Evolutionary conservation across 2,113 vertebrate genomes (phyloP).

Genomic region (Peromyscus californicus): DNA sequence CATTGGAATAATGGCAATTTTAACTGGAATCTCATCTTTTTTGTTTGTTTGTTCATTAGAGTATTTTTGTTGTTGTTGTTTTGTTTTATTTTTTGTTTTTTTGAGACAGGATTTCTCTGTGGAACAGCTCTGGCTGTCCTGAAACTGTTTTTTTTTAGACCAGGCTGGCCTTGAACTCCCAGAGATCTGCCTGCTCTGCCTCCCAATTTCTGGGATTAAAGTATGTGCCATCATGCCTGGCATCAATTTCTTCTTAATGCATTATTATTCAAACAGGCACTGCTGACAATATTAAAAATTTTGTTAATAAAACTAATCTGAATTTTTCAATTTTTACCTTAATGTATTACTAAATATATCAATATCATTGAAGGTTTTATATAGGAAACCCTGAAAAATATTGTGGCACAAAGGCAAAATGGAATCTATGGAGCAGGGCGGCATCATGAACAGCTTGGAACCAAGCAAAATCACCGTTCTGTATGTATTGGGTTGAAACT

Average conservation of each 20-base stretch:
- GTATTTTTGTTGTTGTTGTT: neutral
- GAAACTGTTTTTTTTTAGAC: neutral
- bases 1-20: constrained; percentile 74
- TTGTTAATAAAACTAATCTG: constrained; percentile 35
- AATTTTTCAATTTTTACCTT: constrained; percentile 10
- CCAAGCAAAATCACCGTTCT: neutral
- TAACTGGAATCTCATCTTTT: neutral
- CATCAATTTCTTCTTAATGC: constrained; percentile 46
- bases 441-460: neutral
- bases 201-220: neutral
- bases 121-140: neutral
- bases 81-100: no score
- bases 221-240: neutral
- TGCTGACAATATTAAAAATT: neutral
- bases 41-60: neutral
- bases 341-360: neutral
- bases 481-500: neutral
- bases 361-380: neutral
- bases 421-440: neutral
- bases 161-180: neutral
- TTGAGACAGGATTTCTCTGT: neutral
- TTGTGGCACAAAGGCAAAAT: neutral
- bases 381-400: neutral
- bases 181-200: neutral
- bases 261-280: neutral